Evolutionary conservation across 2,888 invertebrate genomes (phyloP).

Genomic region (Hydriomena furcata): DNA sequence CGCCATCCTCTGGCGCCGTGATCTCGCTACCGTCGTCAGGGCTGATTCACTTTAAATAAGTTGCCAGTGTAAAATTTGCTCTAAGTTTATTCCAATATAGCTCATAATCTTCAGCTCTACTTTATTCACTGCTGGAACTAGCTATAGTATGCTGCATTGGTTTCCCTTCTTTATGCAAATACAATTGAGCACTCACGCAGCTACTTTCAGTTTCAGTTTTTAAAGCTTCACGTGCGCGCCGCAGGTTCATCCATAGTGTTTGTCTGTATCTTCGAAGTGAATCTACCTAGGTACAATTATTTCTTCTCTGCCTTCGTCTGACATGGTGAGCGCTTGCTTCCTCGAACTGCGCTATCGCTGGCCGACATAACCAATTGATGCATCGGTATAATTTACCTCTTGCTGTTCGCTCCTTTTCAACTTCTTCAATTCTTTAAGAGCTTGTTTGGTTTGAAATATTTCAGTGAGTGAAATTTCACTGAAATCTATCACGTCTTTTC

Average conservation of each 20-base stretch:
- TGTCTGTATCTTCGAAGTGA: conserved; percentile 9
- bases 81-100: background rate
- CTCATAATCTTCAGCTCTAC: background rate
- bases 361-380: conserved; percentile 51
- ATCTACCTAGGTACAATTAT: conserved; percentile 5
- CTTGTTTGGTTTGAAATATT: too few relatives aligned
- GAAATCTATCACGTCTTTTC: too few relatives aligned
- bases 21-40: conserved; percentile 20
- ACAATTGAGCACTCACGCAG: background rate
- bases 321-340: conserved; percentile 64
- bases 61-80: background rate
- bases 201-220: background rate
- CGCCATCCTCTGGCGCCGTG: conserved; percentile 71
- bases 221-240: background rate
- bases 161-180: background rate
- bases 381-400: conserved; percentile 35
- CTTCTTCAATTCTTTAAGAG: background rate
- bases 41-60: conserved; percentile 9
- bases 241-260: background rate
- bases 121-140: background rate
- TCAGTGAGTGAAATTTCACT: too few relatives aligned
- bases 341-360: conserved; percentile 68
- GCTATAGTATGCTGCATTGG: background rate
- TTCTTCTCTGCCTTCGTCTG: conserved; percentile 41
- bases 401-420: conserved; percentile 8